Evolutionary conservation across 2,797 vertebrate genomes (phyloP).

Genomic region (Buphagus erythrorhynchus): DNA sequence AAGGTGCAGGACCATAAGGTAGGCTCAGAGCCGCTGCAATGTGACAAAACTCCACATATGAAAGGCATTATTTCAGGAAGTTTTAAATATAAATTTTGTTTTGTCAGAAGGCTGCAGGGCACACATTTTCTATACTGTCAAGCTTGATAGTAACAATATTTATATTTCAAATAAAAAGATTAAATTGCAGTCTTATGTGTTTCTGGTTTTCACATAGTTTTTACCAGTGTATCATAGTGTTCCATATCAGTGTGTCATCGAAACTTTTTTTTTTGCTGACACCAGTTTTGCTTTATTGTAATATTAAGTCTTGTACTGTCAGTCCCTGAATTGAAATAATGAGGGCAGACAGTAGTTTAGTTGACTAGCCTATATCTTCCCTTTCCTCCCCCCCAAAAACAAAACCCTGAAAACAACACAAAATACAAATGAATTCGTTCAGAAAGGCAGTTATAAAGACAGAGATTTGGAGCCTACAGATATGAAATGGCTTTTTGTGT

Average conservation of each 20-base stretch:
- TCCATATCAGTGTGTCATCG: constrained; percentile 72
- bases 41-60: constrained; percentile 87
- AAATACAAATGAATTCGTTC: not conserved
- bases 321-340: constrained; percentile 76
- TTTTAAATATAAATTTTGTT: constrained; percentile 92
- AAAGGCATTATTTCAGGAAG: constrained; percentile 97
- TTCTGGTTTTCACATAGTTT: constrained; percentile 79
- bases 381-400: not conserved
- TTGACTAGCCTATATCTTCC: constrained; percentile 36
- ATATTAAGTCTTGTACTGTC: constrained; percentile 79
- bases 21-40: constrained; percentile 78
- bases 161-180: constrained; percentile 89
- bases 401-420: not conserved
- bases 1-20: constrained; percentile 89
- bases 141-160: constrained; percentile 89
- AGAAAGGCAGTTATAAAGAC: not conserved
- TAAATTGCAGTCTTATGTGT: constrained; percentile 84
- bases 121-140: constrained; percentile 98
- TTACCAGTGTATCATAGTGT: constrained; percentile 79
- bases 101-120: constrained; percentile 98
- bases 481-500: not conserved
- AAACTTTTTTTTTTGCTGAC: constrained; percentile 77
- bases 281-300: constrained; percentile 80
- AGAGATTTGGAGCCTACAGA: not conserved
- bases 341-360: constrained; percentile 64